Evolutionary conservation across 1,140 invertebrate genomes (phyloP), one percentile per base, ranked within the genome.

Genomic region (Ditylenchus dipsaci): DNA sequence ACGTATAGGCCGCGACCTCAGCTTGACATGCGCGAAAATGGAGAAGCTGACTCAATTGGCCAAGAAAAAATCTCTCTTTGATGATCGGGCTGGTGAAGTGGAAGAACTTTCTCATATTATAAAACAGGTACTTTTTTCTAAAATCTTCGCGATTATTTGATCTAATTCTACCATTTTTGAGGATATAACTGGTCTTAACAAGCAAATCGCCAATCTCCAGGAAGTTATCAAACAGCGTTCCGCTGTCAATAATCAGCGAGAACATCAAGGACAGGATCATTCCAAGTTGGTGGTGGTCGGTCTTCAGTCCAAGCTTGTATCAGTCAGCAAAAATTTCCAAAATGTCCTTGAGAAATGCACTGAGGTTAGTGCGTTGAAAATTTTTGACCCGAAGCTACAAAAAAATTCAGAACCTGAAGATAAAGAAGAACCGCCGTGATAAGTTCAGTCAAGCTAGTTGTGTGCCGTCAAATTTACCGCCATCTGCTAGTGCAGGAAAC

Each of bases 51-150:
- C 94, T 56, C 84, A 94, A 94, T 91, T 97, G 88, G 94, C 95
- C 5, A 97, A 96, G 86, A 90, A 90, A 78, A 95, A 94, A 84
- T 95, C 93, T 0, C 86, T 98, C 56, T 98, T 98, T 86, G 93
- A 98, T 85, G 95, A 97, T 81, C 87, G 90, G 83, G 73, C 71
- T 63, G 83, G 83, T 29, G 95, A 99, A 87, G 95, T 99, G 63
- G 92, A 98, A 84, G 93, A 97, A 83, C 84, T 99, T 45, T 97
- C 94, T 0, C 93, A 93, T 79, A 95, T 97, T 56, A 95, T 99
- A 30, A 97, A 97, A 86, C 68, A 82, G 77, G 84, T 89, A 89
- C 53, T 13, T 65, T 53, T 62, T 7, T 11, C 21, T 60, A 60
- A 21, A 94, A 83, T 60, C 67, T 67, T 42, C 17, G 5, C 0